Conservation (phyloP, 2,113 vertebrate species). For the Mixornis gularis region DNA sequence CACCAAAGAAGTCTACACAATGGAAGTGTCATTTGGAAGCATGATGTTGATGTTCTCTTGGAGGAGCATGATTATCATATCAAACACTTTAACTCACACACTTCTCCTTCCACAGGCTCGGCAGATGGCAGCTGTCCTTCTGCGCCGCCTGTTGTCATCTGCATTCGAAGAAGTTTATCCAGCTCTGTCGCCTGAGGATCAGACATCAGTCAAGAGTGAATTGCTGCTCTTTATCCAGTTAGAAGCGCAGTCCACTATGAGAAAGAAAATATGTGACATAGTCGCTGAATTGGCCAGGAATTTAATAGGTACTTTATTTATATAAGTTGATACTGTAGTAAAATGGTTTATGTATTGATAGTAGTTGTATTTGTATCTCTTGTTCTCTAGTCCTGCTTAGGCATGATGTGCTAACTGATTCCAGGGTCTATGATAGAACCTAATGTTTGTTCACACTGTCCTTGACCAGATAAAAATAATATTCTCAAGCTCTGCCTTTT, state of each 20-base stretch:
- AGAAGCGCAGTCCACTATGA: conserved; percentile 85
- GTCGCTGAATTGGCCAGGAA: conserved; percentile 94
- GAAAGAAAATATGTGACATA: conserved; percentile 95
- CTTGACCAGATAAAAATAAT: neutral
- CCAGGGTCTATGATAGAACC: neutral
- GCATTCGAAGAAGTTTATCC: conserved; percentile 96
- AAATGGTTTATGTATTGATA: neutral
- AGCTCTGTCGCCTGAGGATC: conserved; percentile 83
- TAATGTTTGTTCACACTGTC: neutral
- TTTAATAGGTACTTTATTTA: conserved; percentile 81
- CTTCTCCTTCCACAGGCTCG: conserved; percentile 75
- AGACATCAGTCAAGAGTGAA: conserved; percentile 89
- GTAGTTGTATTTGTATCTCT: neutral
- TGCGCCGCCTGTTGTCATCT: conserved; percentile 91
- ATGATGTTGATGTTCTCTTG: neutral
- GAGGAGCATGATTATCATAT: neutral
- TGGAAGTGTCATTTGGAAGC: neutral
- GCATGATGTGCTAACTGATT: neutral
- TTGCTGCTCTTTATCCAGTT: conserved; percentile 89
- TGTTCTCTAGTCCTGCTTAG: neutral
- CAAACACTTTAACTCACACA: neutral
- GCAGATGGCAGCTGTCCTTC: conserved; percentile 95
- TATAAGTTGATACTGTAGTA: neutral
- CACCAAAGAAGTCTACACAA: neutral
- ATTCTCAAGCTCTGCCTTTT: neutral